Conservation (phyloP, 2,888 invertebrate genomes). For the Philhelius pedissequus region DNA sequence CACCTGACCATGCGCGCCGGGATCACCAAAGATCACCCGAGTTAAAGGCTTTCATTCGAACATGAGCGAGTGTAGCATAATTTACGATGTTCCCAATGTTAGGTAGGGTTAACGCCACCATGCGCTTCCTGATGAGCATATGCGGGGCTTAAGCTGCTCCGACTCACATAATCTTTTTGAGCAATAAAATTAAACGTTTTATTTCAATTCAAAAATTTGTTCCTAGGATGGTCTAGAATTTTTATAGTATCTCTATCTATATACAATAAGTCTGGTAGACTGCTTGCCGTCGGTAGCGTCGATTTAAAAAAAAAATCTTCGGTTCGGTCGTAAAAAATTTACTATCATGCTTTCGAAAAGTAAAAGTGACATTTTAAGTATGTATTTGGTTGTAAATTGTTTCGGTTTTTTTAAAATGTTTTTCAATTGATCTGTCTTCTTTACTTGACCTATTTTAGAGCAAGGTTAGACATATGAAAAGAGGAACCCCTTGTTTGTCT, state of each 20-base stretch:
- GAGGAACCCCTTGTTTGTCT: neutral
- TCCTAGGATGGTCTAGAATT: neutral
- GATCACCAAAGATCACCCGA: neutral
- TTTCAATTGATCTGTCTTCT: conserved; percentile 3
- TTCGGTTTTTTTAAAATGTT: neutral
- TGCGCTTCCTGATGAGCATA: conserved; percentile 10
- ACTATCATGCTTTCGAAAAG: conserved; percentile 20
- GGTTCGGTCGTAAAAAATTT: neutral
- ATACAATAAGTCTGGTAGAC: conserved; percentile 28
- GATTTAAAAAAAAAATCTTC: neutral
- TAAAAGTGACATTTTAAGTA: conserved; percentile 57
- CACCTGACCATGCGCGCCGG: neutral
- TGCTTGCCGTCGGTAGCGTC: conserved; percentile 58
- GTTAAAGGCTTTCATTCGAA: neutral
- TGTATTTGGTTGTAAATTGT: neutral
- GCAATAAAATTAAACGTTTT: conserved; percentile 65
- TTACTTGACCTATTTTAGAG: neutral
- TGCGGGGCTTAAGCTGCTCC: conserved; percentile 18
- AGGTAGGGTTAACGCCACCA: neutral
- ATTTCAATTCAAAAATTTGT: conserved; percentile 30
- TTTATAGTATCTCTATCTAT: neutral
- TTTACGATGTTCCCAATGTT: neutral
- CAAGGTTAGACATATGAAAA: neutral
- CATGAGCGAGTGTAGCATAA: neutral
- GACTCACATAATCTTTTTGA: conserved; percentile 46